phyloP scores from a whole-genome alignment of 2,113 vertebrate genomes.

The Xyliphius kryptos region DNA sequence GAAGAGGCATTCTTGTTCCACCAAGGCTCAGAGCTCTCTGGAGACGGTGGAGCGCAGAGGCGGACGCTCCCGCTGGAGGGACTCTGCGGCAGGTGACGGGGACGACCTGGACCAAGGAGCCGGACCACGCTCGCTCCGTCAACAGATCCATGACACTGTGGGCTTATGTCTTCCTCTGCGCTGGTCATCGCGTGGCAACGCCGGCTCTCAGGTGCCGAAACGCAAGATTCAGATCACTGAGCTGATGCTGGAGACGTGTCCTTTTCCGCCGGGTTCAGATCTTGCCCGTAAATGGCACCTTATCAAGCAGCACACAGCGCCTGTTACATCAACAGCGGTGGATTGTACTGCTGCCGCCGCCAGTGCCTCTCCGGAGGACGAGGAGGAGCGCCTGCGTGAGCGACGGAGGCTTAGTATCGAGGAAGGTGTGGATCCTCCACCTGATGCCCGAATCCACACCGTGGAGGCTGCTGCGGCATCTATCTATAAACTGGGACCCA shows the following conservation, averaged over 20 bases:
- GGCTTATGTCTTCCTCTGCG: conserved; percentile 87
- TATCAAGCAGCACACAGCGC: conserved; percentile 96
- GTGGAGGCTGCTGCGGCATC: conserved; percentile 87
- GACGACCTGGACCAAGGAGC: conserved; percentile 67
- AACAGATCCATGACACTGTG: conserved; percentile 88
- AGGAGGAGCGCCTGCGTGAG: conserved; percentile 92
- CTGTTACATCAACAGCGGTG: conserved; percentile 69
- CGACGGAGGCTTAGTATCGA: conserved; percentile 92
- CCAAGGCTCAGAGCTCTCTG: conserved; percentile 90
- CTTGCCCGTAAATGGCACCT: conserved; percentile 97
- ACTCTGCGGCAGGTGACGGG: too few species aligned
- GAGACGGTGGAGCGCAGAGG: conserved; percentile 75
- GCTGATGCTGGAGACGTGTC: conserved; percentile 97
- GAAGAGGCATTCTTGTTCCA: conserved; percentile 96
- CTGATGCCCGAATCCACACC: conserved; percentile 96
- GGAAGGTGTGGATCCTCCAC: conserved; percentile 95
- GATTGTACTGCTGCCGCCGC: conserved; percentile 80
- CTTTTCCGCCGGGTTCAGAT: conserved; percentile 95
- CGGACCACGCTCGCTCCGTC: conserved; percentile 77
- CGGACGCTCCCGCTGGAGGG: conserved; percentile 47
- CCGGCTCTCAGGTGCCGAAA: conserved; percentile 79
- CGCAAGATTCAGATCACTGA: conserved; percentile 97
- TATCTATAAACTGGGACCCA: conserved; percentile 96
- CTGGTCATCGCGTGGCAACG: conserved; percentile 55
- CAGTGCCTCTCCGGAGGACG: conserved; percentile 85